phyloP scores from a whole-genome alignment of 1,140 invertebrate genomes.

The Sinella curviseta region DNA sequence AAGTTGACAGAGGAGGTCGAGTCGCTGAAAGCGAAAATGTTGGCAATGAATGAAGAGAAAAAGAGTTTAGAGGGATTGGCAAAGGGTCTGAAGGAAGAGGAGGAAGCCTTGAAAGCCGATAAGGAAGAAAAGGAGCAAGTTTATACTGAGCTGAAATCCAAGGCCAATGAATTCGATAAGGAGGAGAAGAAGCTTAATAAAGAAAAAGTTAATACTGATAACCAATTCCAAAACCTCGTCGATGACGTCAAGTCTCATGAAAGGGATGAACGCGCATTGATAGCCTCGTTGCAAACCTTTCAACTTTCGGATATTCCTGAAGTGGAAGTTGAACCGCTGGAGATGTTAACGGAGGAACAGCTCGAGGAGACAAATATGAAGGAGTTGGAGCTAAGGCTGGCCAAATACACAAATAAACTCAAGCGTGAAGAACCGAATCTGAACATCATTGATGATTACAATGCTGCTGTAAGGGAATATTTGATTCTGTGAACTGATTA shows the following conservation, averaged over 20 bases:
- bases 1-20: slow-evolving; percentile 71
- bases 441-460: slow-evolving; percentile 72
- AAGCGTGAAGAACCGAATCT: slow-evolving; percentile 75
- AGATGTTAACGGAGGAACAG: slow-evolving; percentile 67
- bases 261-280: not conserved
- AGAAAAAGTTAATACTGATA: slow-evolving; percentile 45
- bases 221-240: slow-evolving; percentile 23
- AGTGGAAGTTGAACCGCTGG: slow-evolving; percentile 56
- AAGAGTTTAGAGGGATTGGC: slow-evolving; percentile 42
- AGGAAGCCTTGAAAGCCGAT: slow-evolving; percentile 17
- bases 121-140: slow-evolving; percentile 62
- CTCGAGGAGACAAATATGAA: slow-evolving; percentile 64
- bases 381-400: slow-evolving; percentile 65
- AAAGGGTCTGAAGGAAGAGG: slow-evolving; percentile 34
- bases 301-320: slow-evolving; percentile 71
- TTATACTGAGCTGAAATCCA: slow-evolving; percentile 64
- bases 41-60: slow-evolving; percentile 37
- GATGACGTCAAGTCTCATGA: slow-evolving; percentile 17
- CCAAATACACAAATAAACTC: slow-evolving; percentile 67
- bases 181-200: slow-evolving; percentile 66
- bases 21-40: slow-evolving; percentile 57
- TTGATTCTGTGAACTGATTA: no score
- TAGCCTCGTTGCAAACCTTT: slow-evolving; percentile 60
- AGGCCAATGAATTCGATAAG: slow-evolving; percentile 63
- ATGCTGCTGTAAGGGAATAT: slow-evolving; percentile 59